Evolutionary conservation across 2,888 invertebrate species (phyloP), one percentile per base, ranked within the genome.

Genomic region (Ceriagrion tenellum): DNA sequence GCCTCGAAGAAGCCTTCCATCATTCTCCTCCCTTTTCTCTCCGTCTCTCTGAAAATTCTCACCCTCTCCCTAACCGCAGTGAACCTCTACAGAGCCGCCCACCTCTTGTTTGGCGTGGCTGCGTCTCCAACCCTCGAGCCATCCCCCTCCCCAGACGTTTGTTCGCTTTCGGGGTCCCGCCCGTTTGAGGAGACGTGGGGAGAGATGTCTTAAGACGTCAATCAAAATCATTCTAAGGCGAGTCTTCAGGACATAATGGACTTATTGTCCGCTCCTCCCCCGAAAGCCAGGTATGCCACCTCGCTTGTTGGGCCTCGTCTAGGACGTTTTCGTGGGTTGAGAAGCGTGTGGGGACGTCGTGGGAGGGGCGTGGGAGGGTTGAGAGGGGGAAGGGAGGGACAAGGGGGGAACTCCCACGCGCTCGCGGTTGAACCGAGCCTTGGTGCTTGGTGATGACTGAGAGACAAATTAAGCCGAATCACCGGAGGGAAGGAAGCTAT

Each of bases 161-260:
- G 69, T 26, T 69, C 69, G 4, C 69, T 69, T 18, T 35, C 18
- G 30, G 30, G 81, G 81, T 30, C 81, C 81, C 81, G 35, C 81
- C 81, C 81, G 35, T 81, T 35, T 30, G 35, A 18, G 81, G 26
- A 81, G n/a, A 26, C 6, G 69, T 12, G n/a, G 81, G 81, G 81
- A 35, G 35, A 35, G 26, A 81, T 81, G 81, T 81, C 81, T 81
- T 81, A 81, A 81, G 81, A 81, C 81, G 81, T 81, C 81, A 81
- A 81, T 81, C 81, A 81, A 81, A 81, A 81, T 81, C 81, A 81
- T 81, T 81, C 81, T 35, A 81, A 59, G 81, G 81, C 81, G 35
- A 81, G 81, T 81, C 81, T 81, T 81, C 35, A 81, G 35, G 81
- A 81, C 81, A 81, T 81, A 81, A 81, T 81, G 81, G 81, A 81